These are phyloP conservation scores for Phyllostomus hastatus DNA, from an alignment of 2,113 vertebrate species.

Conservation along the genomic window DNA sequence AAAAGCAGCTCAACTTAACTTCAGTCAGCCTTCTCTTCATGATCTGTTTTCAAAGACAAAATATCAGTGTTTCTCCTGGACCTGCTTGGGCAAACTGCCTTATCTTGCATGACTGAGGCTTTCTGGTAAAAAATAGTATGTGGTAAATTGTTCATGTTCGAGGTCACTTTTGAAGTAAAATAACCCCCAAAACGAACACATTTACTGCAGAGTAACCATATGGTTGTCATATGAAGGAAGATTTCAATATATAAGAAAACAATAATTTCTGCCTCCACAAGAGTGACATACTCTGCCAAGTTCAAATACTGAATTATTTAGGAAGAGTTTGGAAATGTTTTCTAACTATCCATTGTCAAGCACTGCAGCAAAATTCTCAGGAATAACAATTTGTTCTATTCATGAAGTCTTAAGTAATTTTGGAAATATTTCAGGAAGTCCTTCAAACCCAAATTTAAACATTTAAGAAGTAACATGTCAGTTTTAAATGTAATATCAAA, in stretches of 20 bases:
- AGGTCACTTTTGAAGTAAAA: background rate
- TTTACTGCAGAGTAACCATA: background rate
- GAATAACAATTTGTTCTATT: conserved; percentile 45
- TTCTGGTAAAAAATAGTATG: background rate
- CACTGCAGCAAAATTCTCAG: conserved; percentile 43
- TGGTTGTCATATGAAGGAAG: background rate
- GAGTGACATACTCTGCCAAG: background rate
- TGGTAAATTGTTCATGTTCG: background rate
- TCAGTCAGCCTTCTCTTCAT: background rate
- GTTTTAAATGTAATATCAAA: conserved; percentile 39
- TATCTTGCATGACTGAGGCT: background rate
- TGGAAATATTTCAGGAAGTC: conserved; percentile 32
- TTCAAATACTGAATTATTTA: conserved; percentile 37
- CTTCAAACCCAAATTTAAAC: conserved; percentile 58
- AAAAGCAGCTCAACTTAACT: conserved; percentile 20
- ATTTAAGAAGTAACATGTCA: conserved; percentile 56
- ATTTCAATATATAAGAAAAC: background rate
- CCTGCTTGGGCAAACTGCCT: background rate
- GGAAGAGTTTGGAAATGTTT: conserved; percentile 51
- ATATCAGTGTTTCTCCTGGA: background rate
- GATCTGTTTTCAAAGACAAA: background rate
- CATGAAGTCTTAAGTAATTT: conserved; percentile 41
- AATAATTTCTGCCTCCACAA: background rate
- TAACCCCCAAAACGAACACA: background rate
- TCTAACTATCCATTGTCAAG: conserved; percentile 34